Evolutionary conservation across 2,113 vertebrate genomes (phyloP).

Genomic region (Tichodroma muraria): DNA sequence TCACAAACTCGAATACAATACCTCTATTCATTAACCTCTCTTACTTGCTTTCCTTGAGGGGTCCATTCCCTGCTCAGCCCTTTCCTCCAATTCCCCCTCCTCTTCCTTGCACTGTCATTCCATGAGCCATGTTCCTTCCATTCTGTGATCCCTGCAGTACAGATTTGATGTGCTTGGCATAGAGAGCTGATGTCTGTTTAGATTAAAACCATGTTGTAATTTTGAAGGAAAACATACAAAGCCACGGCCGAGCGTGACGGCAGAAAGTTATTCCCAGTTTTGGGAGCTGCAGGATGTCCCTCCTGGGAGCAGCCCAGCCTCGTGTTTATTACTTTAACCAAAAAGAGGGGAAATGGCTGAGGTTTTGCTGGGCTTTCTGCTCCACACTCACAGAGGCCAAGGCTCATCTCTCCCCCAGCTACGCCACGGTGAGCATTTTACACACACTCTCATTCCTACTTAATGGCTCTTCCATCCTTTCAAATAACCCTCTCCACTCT

Average conservation of each 20-base stretch:
- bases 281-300: constrained; percentile 12
- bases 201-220: constrained; percentile 36
- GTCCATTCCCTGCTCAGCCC: neutral
- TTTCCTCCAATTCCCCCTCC: neutral
- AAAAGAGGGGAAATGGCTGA: neutral
- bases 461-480: neutral
- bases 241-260: neutral
- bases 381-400: neutral
- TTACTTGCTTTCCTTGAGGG: neutral
- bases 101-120: neutral
- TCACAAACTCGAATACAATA: neutral
- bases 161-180: neutral
- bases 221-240: constrained; percentile 23
- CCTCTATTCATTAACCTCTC: constrained; percentile 38
- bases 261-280: neutral
- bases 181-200: constrained; percentile 3
- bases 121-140: neutral
- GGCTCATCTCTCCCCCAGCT: neutral
- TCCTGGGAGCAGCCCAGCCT: neutral
- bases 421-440: neutral
- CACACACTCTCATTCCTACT: neutral
- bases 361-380: neutral
- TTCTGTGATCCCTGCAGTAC: neutral
- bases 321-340: constrained; percentile 2
- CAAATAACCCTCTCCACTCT: neutral